Evolutionary conservation across 2,888 invertebrate genomes (phyloP), one percentile per base, ranked within the genome.

Genomic region (Strigamia crassipes): DNA sequence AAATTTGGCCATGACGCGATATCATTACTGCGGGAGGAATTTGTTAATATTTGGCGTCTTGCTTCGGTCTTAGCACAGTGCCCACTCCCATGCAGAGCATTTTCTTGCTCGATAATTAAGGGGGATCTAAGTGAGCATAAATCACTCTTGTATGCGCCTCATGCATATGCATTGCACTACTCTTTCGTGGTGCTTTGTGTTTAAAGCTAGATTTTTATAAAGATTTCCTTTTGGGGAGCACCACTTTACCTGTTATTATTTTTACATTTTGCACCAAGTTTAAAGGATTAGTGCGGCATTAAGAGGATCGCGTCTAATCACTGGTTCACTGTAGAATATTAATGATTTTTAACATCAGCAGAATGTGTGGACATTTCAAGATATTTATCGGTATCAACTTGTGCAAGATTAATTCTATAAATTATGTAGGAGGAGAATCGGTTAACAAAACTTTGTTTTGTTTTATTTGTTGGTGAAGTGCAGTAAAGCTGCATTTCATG

Each of bases 41-140:
- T 0, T 13, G 46, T 9, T 46, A 46, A 46, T n/a, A 46, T 46
- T 46, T 46, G 21, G 15, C 31, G 73, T 6, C 73, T 73, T 73
- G 73, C 13, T 73, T 13, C 31, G 6, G 1, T 73, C 73, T 73
- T 27, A 15, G 31, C 31, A 31, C 73, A 27, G 73, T 27, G 27
- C 73, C 23, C 73, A 27, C 23, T 73, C 1, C 73, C 73, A 73
- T 73, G 73, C 73, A 31, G 27, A 23, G n/a, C 73, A 12, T 27
- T 73, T 73, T 73, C 73, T 73, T 73, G 73, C 73, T 73, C 73
- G 73, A 73, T 73, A 73, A 73, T 73, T 73, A 73, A 73, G n/a
- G 73, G 73, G 73, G 73, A 73, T 73, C 73, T 73, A 73, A 73
- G 73, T 73, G 73, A 73, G 73, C 73, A 73, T 73, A 73, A 73